phyloP scores from a whole-genome alignment of 2,888 invertebrate species.

The Anoplius nigerrimus region DNA sequence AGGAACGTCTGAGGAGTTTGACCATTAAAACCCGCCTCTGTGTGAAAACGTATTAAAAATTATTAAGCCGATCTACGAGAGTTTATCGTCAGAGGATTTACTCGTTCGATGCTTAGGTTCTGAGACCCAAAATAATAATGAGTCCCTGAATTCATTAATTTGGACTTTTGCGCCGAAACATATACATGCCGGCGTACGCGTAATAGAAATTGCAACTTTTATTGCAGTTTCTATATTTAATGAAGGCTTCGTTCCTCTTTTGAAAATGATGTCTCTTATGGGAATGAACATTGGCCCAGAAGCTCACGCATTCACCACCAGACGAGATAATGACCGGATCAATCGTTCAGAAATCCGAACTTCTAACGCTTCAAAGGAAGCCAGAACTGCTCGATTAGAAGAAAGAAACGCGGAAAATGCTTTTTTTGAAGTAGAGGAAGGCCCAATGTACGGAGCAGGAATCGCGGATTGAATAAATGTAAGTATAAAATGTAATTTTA shows the following conservation, averaged over 20 bases:
- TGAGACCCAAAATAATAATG: slow-evolving; percentile 1
- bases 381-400: not conserved
- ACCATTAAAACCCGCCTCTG: not conserved
- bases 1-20: not conserved
- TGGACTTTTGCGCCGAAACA: slow-evolving; percentile 10
- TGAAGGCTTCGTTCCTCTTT: not conserved
- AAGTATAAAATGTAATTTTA: slow-evolving; percentile 3
- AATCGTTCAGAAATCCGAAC: not conserved
- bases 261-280: not conserved
- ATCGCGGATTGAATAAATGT: slow-evolving; percentile 8
- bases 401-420: not conserved
- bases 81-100: too few relatives aligned
- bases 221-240: not conserved
- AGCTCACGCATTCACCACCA: not conserved
- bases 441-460: slow-evolving; percentile 1
- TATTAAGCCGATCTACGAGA: not conserved
- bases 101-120: slow-evolving; percentile 10
- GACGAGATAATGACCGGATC: not conserved
- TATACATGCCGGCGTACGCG: not conserved
- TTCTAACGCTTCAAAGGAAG: not conserved
- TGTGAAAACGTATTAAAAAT: not conserved
- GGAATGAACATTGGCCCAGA: not conserved
- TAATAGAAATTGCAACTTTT: not conserved
- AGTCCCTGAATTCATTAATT: not conserved
- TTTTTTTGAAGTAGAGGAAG: slow-evolving; percentile 5